Conservation (phyloP, 1,140 invertebrate species). For the Tribolium castaneum region DNA sequence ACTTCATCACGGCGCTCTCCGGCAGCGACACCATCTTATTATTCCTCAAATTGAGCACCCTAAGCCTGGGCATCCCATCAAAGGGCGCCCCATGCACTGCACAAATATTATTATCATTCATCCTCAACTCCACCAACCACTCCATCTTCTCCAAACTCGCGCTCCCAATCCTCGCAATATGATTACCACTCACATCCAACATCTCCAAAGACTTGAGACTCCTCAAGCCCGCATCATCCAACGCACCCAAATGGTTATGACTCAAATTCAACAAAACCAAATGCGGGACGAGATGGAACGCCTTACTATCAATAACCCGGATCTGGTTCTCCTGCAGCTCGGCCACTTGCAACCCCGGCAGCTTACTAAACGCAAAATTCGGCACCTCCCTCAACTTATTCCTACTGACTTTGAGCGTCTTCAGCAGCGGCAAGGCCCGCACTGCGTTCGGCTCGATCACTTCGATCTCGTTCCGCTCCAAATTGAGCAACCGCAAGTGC, state of each 20-base stretch:
- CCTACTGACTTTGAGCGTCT: slow-evolving; percentile 80
- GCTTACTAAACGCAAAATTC: slow-evolving; percentile 79
- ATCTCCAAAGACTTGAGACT: slow-evolving; percentile 82
- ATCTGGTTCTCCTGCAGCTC: slow-evolving; percentile 86
- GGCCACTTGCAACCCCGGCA: slow-evolving; percentile 78
- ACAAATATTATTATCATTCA: slow-evolving; percentile 81
- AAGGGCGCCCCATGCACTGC: slow-evolving; percentile 78
- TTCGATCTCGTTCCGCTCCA: slow-evolving; percentile 85
- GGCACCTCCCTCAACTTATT: slow-evolving; percentile 79
- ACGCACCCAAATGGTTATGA: slow-evolving; percentile 76
- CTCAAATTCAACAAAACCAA: slow-evolving; percentile 86
- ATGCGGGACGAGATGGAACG: slow-evolving; percentile 81
- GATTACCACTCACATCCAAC: slow-evolving; percentile 82
- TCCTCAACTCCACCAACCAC: slow-evolving; percentile 85
- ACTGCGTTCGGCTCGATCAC: slow-evolving; percentile 82
- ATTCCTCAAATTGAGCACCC: slow-evolving; percentile 81
- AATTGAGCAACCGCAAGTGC: slow-evolving; percentile 77
- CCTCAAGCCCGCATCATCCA: slow-evolving; percentile 79
- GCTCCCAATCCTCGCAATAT: slow-evolving; percentile 74
- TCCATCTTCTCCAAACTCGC: slow-evolving; percentile 76
- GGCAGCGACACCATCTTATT: slow-evolving; percentile 81
- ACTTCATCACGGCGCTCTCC: slow-evolving; percentile 79
- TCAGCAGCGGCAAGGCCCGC: slow-evolving; percentile 78
- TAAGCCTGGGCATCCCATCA: slow-evolving; percentile 82
- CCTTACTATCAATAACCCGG: slow-evolving; percentile 73